Evolutionary conservation across 1,140 invertebrate genomes (phyloP).

Genomic region (Cydia pomonella): DNA sequence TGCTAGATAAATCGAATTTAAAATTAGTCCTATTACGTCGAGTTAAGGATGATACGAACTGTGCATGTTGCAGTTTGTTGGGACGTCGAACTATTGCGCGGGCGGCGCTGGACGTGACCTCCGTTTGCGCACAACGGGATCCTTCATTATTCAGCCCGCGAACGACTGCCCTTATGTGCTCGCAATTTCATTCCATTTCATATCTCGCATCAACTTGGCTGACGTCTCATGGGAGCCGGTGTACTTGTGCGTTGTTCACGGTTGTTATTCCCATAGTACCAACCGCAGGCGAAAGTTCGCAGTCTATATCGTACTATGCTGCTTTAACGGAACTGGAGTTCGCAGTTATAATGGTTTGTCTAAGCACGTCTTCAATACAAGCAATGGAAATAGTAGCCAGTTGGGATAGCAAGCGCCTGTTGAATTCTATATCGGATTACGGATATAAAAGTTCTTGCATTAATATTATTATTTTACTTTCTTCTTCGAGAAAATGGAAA

Average conservation of each 20-base stretch:
- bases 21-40: not conserved
- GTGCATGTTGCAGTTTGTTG: constrained; percentile 42
- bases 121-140: constrained; percentile 53
- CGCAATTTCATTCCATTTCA: constrained; percentile 53
- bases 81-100: constrained; percentile 60
- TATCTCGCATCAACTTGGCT: constrained; percentile 50
- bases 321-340: not conserved
- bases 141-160: constrained; percentile 63
- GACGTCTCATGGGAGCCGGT: constrained; percentile 31
- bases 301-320: too few species aligned
- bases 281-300: not conserved
- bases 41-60: constrained; percentile 31
- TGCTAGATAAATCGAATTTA: not conserved
- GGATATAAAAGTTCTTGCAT: constrained; percentile 8
- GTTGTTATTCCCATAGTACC: not conserved
- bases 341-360: not conserved
- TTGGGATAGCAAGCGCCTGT: not conserved
- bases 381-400: not conserved
- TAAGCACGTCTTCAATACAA: not conserved
- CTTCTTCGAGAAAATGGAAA: not conserved
- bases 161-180: constrained; percentile 48
- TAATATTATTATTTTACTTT: constrained; percentile 3
- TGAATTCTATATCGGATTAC: constrained; percentile 8
- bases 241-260: constrained; percentile 9
- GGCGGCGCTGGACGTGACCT: constrained; percentile 63